Evolutionary conservation across 2,113 vertebrate genomes (phyloP), one percentile per base, ranked within the genome.

Genomic region (Trochalopteron elliotii): DNA sequence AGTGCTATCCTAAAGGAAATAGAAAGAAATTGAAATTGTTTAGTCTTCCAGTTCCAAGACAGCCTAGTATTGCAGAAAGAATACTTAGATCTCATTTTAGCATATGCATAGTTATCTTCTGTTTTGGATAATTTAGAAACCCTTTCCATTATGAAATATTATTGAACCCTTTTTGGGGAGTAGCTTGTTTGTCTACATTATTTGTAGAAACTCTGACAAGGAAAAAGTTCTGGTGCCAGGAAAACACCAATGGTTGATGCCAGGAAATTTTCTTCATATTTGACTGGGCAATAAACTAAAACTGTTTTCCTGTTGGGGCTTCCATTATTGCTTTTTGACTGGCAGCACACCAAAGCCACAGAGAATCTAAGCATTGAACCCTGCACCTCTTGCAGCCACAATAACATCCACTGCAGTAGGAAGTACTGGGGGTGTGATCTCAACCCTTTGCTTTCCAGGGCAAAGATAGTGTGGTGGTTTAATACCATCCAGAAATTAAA

Each of bases 341-440:
- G 96, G 94, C 92, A 97, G 59, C 10, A 25, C 63, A 86, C 71
- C 94, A 96, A 95, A 93, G 14, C 88, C 92, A 90, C 79, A 92
- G 35, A 47, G 1, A 3, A 69, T 53, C 45, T 69, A 86, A 69
- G 59, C 59, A 42, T 24, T 67, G 71, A 86, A 77, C 23, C 7
- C 40, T 91, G 45, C 37, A 88, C 71, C 18, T 95, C 11, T 25
- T 65, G 75, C 59, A 88, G 68, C 63, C 67, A 44, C 55, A 55
- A 24, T 53, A 69, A 45, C 50, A 80, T 77, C 67, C 23, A 53
- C 18, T 80, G 37, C 75, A 80, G 17, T 52, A 52, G 80, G 55
- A 77, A 77, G 25, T 27, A 81, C 11, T 28, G 47, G 37, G 28
- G 44, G 4, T 39, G 45, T 84, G 50, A 94, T 44, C 50, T 64